Base-by-base conservation (phyloP, 2,113 vertebrate genomes). In the Chinchilla lanigera region DNA sequence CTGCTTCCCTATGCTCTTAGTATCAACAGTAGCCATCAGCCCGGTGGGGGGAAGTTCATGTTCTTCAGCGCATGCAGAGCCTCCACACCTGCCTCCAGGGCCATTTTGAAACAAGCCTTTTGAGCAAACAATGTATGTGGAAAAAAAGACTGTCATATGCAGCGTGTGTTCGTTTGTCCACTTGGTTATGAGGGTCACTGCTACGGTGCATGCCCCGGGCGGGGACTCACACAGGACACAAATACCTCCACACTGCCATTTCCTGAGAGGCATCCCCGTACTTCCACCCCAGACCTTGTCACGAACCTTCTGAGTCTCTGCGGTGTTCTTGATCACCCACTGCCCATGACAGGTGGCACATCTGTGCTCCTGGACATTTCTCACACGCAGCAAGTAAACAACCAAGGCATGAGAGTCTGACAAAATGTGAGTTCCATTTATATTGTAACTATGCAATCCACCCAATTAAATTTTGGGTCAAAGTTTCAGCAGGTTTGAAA, bases 281-380 rank as follows among this genome's bases (percentile, higher is more conserved):
- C 30, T 47, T 67, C 52, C 35, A n/a, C 28, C 44, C 60, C 61
- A 73, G 28, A 52, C 56, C 47, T 61, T 67, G 6, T n/a, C 35
- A 13, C 47, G 47, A 44, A 12, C 24, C 20, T 12, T 58, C 44
- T 10, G 2, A 0, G 35, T 26, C 84, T 30, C 10, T 24, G 5
- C 1, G 11, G 50, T 41, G 69, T 73, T 73, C 38, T 41, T 54
- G n/a, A 26, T 35, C 33, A 13, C 22, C 44, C 33, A 28, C 54
- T 90, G 58, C 13, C 0, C 5, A 1, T 0, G 2, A n/a, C 30
- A 44, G 6, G 12, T 1, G 2, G 30, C 44, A 24, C 33, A 13
- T 50, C 26, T 83, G 26, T 63, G 44, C 7, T 50, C 56, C 67
- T 33, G 20, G n/a, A 47, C 13, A 0, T 38, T 20, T 89, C 50